A percentile compares a stretch with the other conserved stretches of the same genome.
Conservation (phyloP, 2,797 vertebrate species). For the Eulemur mongoz region DNA sequence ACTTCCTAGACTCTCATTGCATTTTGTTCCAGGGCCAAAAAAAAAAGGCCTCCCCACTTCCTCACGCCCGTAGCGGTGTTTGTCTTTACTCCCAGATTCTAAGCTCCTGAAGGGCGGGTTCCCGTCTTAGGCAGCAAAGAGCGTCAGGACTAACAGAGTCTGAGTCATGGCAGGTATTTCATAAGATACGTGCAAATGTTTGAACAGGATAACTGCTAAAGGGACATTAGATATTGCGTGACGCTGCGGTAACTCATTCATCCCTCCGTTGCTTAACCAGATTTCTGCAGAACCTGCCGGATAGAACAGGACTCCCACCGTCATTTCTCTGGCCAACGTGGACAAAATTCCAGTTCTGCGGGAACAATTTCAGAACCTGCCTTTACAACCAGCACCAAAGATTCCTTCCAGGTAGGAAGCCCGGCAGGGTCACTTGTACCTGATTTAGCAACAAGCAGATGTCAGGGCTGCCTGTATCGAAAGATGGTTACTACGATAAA, state of each 20-base stretch:
- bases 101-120: neutral
- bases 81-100: neutral
- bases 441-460: neutral
- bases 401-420: neutral
- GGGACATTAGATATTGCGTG: neutral
- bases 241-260: neutral
- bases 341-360: neutral
- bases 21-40: neutral
- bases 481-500: neutral
- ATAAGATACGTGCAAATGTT: neutral
- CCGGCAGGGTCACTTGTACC: neutral
- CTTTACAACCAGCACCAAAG: neutral
- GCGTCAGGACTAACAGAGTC: neutral
- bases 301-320: neutral
- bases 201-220: neutral
- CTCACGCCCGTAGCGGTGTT: neutral
- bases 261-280: neutral
- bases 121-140: neutral
- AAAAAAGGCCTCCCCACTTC: neutral
- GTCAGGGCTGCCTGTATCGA: neutral
- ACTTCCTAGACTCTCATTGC: neutral
- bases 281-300: neutral
- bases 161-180: neutral
- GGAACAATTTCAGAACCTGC: neutral
- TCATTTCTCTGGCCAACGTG: neutral